Conservation (phyloP, 2,113 vertebrate genomes). For the Seriola dumerili region DNA sequence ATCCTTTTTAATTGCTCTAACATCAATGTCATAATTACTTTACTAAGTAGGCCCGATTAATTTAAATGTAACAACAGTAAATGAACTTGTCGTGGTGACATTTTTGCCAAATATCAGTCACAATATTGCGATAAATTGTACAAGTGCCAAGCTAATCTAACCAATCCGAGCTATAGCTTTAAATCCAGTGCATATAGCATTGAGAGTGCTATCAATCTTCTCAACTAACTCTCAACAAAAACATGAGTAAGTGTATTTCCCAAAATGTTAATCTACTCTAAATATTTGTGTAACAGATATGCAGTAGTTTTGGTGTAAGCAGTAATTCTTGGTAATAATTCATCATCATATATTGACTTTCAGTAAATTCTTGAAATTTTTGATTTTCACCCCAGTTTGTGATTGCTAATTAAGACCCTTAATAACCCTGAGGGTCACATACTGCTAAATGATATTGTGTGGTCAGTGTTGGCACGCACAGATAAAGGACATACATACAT, state of each 20-base stretch:
- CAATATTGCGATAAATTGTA: too few relatives aligned
- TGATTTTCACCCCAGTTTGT: neutral
- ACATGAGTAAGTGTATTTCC: too few relatives aligned
- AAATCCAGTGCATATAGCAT: too few relatives aligned
- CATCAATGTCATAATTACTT: slow-evolving; percentile 20
- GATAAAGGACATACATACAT: neutral
- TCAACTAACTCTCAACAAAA: too few relatives aligned
- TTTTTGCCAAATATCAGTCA: too few relatives aligned
- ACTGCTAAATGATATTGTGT: neutral
- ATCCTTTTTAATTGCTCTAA: slow-evolving; percentile 8
- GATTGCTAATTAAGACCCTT: neutral
- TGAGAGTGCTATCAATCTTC: too few relatives aligned
- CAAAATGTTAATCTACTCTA: neutral
- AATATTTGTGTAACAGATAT: neutral
- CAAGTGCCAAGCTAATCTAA: too few relatives aligned
- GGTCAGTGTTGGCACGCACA: neutral
- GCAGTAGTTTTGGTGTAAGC: too few relatives aligned
- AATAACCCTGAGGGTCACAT: neutral
- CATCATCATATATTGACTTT: neutral
- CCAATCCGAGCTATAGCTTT: too few relatives aligned
- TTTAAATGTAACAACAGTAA: too few relatives aligned
- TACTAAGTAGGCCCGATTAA: neutral
- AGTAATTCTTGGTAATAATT: neutral
- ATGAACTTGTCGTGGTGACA: too few relatives aligned
- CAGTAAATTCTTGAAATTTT: neutral